Percentiles rank a stretch among this genome's conserved stretches.
Conservation (phyloP, 2,797 vertebrate species). For the Myotis myotis region DNA sequence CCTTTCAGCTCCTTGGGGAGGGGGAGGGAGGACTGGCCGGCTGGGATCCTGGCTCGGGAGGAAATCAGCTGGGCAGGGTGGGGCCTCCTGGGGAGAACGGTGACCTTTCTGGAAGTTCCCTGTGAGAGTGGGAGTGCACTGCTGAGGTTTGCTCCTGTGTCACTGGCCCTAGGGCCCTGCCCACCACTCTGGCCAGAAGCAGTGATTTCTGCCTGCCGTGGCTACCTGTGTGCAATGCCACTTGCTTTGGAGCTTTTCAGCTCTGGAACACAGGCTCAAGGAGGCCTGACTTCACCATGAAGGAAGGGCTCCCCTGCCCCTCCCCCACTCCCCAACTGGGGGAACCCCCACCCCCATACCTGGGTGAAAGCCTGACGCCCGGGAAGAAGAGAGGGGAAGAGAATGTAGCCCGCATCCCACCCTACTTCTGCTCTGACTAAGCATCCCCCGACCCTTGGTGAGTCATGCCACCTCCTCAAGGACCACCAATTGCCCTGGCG, state of each 20-base stretch:
- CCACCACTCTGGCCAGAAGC: neutral
- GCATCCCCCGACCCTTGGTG: neutral
- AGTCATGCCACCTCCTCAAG: neutral
- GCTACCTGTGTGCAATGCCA: neutral
- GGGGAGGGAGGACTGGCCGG: neutral
- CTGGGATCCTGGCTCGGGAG: neutral
- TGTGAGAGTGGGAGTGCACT: rapidly evolving
- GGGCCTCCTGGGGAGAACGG: rapidly evolving
- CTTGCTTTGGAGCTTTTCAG: neutral
- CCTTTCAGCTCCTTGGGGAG: neutral
- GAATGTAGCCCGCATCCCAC: neutral
- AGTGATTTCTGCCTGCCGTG: neutral
- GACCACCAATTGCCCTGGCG: neutral
- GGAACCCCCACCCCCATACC: slow-evolving; percentile 20
- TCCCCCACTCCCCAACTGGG: neutral
- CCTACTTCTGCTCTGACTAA: slow-evolving; percentile 34
- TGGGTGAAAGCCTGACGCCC: neutral
- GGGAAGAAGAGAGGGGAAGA: neutral
- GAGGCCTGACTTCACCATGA: neutral
- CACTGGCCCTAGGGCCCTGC: neutral
- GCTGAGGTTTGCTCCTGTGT: neutral
- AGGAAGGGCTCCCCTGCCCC: neutral
- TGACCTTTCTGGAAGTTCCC: neutral
- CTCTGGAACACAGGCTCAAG: neutral
- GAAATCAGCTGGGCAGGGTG: neutral